Evolutionary conservation across 1,140 invertebrate species (phyloP), one percentile per base, ranked within the genome.

Genomic region (Formica exsecta): DNA sequence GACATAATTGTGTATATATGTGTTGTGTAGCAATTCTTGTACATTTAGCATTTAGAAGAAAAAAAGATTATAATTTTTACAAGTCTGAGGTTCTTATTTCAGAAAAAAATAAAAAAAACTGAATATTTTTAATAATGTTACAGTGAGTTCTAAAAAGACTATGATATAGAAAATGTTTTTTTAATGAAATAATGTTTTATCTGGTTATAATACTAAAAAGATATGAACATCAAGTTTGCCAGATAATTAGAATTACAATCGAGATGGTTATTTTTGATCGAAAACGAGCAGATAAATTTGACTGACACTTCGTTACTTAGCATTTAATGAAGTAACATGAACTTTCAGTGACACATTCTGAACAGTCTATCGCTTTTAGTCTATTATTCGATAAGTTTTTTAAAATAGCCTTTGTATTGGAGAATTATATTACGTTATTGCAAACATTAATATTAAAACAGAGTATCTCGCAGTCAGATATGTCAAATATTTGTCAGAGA

Each of bases 181-280:
- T 68, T 73, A 59, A 81, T 59, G 32, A 70, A 73, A 81, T 81
- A 25, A 81, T 38, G 36, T 81, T 70, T 73, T 44, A 61, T 44
- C 22, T 36, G 36, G 73, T 83, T 61, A 62, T 61, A 36, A 44
- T 44, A 36, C 68, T n/a, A n/a, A 61, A 41, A 74, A 44, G 36
- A 73, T 29, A 38, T 36, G 29, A 38, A 38, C 54, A 54, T 74
- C 44, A 83, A 70, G 38, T 73, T 83, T 83, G 79, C 7, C 16
- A 25, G 79, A 74, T 83, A 83, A 83, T 83, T 74, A 48, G 29
- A 74, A 73, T 83, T 83, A 83, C 79, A 73, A 83, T 83, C 68
- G 38, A 83, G 61, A 70, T 32, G n/a, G 68, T 83, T 83, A 83
- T 83, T 83, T n/a, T 61, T 62, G 79, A 83, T 83, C 38, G 54